A percentile compares a stretch with the other conserved stretches of the same genome.
Conservation (phyloP, 2,888 invertebrate species). For the Mythimna lalbum region DNA sequence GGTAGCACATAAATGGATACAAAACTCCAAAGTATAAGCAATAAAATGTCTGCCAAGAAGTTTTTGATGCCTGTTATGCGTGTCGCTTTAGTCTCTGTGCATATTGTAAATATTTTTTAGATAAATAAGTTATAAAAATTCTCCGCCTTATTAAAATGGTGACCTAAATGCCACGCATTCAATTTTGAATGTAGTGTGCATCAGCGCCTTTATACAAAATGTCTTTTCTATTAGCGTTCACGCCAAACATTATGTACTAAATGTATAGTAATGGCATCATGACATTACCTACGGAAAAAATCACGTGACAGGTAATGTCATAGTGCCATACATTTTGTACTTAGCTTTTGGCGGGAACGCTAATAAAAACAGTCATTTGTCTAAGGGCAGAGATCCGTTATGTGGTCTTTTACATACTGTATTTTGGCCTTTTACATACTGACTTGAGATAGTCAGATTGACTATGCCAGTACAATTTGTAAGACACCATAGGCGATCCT, state of each 20-base stretch:
- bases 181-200: slow-evolving; percentile 66
- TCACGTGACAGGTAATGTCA: too few species aligned
- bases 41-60: slow-evolving; percentile 77
- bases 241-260: too few species aligned
- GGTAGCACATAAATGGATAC: slow-evolving; percentile 70
- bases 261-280: too few species aligned
- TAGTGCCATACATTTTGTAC: too few species aligned
- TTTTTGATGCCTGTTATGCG: slow-evolving; percentile 76
- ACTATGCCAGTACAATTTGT: slow-evolving; percentile 52
- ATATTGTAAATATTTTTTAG: slow-evolving; percentile 88
- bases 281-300: too few species aligned
- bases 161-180: slow-evolving; percentile 73
- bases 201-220: neutral
- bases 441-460: slow-evolving; percentile 3
- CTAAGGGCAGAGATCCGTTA: slow-evolving; percentile 45
- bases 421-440: slow-evolving; percentile 53
- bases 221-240: too few species aligned
- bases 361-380: too few species aligned
- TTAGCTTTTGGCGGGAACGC: too few species aligned
- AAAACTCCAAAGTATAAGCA: slow-evolving; percentile 75
- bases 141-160: slow-evolving; percentile 88
- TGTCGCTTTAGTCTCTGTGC: slow-evolving; percentile 85
- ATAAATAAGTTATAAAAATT: slow-evolving; percentile 77
- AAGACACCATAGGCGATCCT: slow-evolving; percentile 63
- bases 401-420: slow-evolving; percentile 60